These are phyloP conservation scores for Monochamus saltuarius DNA, from an alignment of 1,140 invertebrate genomes.

Conservation along the genomic window DNA sequence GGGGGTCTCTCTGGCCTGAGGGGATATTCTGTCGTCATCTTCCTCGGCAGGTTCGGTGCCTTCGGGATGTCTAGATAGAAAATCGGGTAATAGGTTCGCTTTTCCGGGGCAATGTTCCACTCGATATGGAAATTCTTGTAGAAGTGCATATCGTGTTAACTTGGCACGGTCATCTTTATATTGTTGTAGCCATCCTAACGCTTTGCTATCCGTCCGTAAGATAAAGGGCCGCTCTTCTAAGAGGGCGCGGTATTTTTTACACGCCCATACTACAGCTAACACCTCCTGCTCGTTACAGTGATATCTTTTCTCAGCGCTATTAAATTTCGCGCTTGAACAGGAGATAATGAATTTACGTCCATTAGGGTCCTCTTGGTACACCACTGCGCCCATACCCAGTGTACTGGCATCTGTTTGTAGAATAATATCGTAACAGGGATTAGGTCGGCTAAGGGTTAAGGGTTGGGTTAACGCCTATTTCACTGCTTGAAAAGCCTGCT, in stretches of 20 bases:
- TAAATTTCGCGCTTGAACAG: constrained; percentile 24
- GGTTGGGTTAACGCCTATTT: too few relatives aligned
- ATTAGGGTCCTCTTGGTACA: constrained; percentile 32
- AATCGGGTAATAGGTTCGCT: constrained; percentile 38
- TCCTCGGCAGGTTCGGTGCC: neutral
- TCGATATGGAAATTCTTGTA: constrained; percentile 36
- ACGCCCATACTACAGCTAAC: constrained; percentile 51
- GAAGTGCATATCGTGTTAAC: constrained; percentile 39
- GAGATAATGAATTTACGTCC: constrained; percentile 21
- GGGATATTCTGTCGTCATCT: too few relatives aligned
- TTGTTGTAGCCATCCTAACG: constrained; percentile 35
- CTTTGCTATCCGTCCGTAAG: constrained; percentile 18
- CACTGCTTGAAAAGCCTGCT: too few relatives aligned
- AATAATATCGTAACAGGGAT: too few relatives aligned
- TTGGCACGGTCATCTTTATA: constrained; percentile 36
- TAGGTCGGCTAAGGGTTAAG: too few relatives aligned
- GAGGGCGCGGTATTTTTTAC: constrained; percentile 45
- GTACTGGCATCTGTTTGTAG: constrained; percentile 22
- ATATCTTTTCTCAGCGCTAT: constrained; percentile 10
- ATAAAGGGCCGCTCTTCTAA: constrained; percentile 35
- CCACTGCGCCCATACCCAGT: constrained; percentile 33
- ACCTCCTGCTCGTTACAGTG: constrained; percentile 49
- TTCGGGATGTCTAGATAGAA: constrained; percentile 16
- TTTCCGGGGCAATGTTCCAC: constrained; percentile 31
- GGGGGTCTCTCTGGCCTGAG: too few relatives aligned